Evolutionary conservation across 2,888 invertebrate species (phyloP).

Genomic region (Callinectes sapidus): DNA sequence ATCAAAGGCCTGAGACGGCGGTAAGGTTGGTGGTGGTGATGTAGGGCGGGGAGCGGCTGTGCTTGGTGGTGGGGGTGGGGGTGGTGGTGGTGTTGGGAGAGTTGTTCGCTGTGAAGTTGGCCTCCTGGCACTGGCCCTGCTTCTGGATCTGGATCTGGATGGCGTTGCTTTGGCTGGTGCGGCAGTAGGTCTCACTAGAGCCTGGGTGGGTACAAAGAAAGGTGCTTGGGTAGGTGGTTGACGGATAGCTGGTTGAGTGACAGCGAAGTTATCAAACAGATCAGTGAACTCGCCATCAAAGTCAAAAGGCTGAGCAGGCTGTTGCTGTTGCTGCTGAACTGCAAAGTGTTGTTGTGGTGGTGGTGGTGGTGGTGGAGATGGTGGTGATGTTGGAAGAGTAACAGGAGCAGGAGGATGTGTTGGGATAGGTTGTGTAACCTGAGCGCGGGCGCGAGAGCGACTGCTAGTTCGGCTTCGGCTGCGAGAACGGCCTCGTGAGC

Average conservation of each 20-base stretch:
- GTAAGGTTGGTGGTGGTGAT: not conserved
- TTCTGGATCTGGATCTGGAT: not conserved
- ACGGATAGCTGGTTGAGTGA: conserved; percentile 19
- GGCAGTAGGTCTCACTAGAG: conserved; percentile 2
- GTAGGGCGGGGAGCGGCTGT: not conserved
- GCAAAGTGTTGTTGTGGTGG: not conserved
- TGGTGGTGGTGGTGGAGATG: not conserved
- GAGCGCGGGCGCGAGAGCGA: not conserved
- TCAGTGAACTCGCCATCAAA: conserved; percentile 66
- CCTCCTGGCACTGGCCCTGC: not conserved
- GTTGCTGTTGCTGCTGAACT: conserved; percentile 5
- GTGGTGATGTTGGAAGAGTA: not conserved
- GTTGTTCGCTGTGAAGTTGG: not conserved
- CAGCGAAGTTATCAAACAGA: conserved; percentile 50
- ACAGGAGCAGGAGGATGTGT: not conserved
- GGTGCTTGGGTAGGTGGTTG: conserved; percentile 28
- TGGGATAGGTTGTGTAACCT: not conserved
- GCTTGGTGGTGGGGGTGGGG: not conserved
- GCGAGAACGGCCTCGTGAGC: not conserved
- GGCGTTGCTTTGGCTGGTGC: not conserved
- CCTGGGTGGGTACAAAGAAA: conserved; percentile 11
- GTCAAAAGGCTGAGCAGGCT: conserved; percentile 58
- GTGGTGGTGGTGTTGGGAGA: not conserved
- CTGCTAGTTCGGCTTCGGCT: not conserved
- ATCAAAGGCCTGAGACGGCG: conserved; percentile 4